These are phyloP conservation scores for Oligia latruncula DNA, from an alignment of 2,888 invertebrate genomes.

Conservation along the genomic window DNA sequence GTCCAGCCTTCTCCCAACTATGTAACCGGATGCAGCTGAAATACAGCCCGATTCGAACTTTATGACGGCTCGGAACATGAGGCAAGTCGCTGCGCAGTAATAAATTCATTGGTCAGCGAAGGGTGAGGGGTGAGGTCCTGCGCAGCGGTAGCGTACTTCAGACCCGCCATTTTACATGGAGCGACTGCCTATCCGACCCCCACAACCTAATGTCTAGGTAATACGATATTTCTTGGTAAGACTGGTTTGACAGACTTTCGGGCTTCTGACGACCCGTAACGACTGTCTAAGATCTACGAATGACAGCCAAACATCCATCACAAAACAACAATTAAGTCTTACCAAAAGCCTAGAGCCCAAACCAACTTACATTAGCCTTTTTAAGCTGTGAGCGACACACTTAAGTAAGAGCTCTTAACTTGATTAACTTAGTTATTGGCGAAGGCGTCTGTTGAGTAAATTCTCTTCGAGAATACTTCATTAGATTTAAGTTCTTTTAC, in stretches of 20 bases:
- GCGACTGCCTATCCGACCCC: neutral
- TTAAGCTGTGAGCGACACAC: constrained; percentile 69
- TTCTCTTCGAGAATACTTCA: constrained; percentile 61
- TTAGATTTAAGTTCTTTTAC: constrained; percentile 62
- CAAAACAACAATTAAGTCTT: constrained; percentile 1
- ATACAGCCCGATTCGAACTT: neutral
- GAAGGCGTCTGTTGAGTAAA: constrained; percentile 65
- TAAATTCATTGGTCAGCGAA: no score
- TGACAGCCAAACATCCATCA: neutral
- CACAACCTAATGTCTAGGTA: neutral
- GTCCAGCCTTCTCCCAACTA: no score
- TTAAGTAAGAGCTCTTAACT: constrained; percentile 75
- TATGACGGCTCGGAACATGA: no score
- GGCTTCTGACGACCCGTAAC: neutral
- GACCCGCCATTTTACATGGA: neutral
- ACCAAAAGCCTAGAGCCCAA: constrained; percentile 28
- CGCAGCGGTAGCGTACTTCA: no score
- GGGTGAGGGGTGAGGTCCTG: no score
- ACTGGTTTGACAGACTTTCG: neutral
- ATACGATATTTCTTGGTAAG: neutral
- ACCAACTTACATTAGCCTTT: constrained; percentile 68
- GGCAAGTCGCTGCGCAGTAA: no score
- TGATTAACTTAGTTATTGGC: constrained; percentile 80
- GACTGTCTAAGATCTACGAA: neutral
- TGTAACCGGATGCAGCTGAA: neutral